Percentiles rank a stretch among this genome's conserved stretches.
phyloP scores from a whole-genome alignment of 1,140 invertebrate genomes.

The Drosophila baimaii region DNA sequence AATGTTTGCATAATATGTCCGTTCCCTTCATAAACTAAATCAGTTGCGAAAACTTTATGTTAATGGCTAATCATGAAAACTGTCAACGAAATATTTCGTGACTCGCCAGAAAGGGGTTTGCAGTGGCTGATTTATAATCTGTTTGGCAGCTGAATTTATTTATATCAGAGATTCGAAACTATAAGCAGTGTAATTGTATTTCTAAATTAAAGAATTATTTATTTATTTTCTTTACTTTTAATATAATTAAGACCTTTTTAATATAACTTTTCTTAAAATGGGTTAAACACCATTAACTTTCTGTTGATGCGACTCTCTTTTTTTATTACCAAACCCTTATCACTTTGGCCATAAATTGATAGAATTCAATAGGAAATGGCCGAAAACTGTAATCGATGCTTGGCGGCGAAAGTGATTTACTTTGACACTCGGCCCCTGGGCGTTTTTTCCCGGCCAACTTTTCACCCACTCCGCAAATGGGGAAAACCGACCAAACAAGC shows the following conservation, averaged over 20 bases:
- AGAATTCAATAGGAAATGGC: constrained; percentile 21
- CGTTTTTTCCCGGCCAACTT: neutral
- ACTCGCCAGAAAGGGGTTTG: neutral
- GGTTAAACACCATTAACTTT: neutral
- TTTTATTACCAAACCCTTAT: neutral
- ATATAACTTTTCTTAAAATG: neutral
- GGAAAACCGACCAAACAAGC: neutral
- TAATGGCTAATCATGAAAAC: constrained; percentile 35
- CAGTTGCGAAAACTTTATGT: constrained; percentile 35
- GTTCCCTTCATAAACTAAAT: constrained; percentile 20
- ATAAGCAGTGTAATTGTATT: neutral
- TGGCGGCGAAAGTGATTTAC: constrained; percentile 56
- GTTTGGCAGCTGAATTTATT: neutral
- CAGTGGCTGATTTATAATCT: constrained; percentile 6
- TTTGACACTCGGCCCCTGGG: constrained; percentile 45
- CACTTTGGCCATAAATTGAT: constrained; percentile 14
- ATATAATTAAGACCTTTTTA: neutral
- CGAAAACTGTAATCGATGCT: constrained; percentile 56
- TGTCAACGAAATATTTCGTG: constrained; percentile 27
- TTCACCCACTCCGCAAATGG: neutral
- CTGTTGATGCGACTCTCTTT: neutral
- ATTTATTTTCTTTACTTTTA: no score
- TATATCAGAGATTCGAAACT: neutral
- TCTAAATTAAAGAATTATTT: no score
- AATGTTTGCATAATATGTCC: constrained; percentile 35